These are phyloP conservation scores for Raphicerus campestris DNA, from an alignment of 2,113 vertebrate genomes.

Conservation along the genomic window DNA sequence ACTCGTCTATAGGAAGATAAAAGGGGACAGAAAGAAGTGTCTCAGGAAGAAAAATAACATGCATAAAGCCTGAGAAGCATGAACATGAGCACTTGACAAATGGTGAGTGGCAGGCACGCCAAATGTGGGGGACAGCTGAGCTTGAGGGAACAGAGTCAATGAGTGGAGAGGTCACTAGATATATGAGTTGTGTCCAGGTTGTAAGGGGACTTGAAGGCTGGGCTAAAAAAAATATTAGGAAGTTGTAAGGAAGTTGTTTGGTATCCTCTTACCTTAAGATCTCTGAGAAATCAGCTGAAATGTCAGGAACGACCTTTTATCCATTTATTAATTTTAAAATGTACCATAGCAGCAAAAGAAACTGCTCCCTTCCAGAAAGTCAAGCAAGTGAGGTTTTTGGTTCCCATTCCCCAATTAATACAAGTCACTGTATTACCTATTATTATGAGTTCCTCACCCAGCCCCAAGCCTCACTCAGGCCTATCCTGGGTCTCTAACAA, in stretches of 20 bases:
- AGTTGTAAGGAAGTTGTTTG: background rate
- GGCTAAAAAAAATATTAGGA: background rate
- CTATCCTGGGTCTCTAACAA: background rate
- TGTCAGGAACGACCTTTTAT: background rate
- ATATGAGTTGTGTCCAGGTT: background rate
- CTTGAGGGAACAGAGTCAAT: rapidly evolving
- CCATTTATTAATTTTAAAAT: background rate
- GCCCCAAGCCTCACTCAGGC: background rate
- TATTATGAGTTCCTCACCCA: background rate
- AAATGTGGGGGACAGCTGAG: background rate
- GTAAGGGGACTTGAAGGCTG: background rate
- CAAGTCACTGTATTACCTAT: background rate
- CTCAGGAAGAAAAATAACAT: background rate
- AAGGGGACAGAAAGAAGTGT: background rate
- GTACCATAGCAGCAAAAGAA: background rate
- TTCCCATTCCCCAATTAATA: background rate
- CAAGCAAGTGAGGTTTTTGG: background rate
- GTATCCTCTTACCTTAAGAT: background rate
- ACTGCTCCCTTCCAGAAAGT: background rate
- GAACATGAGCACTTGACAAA: background rate
- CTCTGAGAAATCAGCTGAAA: background rate
- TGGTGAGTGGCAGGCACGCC: background rate
- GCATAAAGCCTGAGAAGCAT: background rate
- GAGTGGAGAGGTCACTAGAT: background rate
- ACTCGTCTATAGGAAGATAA: background rate